Evolutionary conservation across 2,113 vertebrate species (phyloP), one percentile per base, ranked within the genome.

Genomic region (Neogobius melanostomus): DNA sequence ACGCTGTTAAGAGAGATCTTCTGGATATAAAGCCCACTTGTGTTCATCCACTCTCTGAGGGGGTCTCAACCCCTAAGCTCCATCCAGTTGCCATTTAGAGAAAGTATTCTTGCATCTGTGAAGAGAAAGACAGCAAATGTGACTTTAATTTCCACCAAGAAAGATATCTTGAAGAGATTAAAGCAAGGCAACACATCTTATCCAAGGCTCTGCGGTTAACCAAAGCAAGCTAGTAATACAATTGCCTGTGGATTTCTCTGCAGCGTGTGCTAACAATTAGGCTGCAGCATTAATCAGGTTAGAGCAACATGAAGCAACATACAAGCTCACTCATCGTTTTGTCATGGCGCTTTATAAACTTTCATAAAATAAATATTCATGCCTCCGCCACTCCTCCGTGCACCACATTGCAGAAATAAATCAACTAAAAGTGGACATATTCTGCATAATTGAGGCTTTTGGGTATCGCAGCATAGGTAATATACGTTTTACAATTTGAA

Each of bases 1-100:
- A 65, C 72, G 81, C 65, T 11, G 85, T 84, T 82, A 81, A 28
- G 66, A 76, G 68, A 75, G 83, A 77, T 85, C 85, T 83, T 81
- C 68, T 73, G 71, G 78, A 81, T 82, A 83, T 82, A 83, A 78
- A 78, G 42, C 69, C 66, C 51, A 76, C 77, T 73, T 72, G 81
- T 77, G 74, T 81, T 89, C 77, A 72, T 85, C 76, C 75, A 64
- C 79, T 82, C 73, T 52, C 64, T 59, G 44, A 45, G 12, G 7
- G 64, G 10, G 60, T 66, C 76, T 85, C 79, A 44, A 50, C 48
- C 28, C 17, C 66, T 72, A 64, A 85, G 62, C 81, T 79, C 75
- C 43, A 10, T 81, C 72, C 68, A 68, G 67, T 49, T 68, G 60
- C 72, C 82, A 60, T 78, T 82, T 74, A 75, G 72, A 64, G n/a